Evolutionary conservation across 2,113 vertebrate genomes (phyloP), one percentile per base, ranked within the genome.

Genomic region (Chlamydotis undulata): DNA sequence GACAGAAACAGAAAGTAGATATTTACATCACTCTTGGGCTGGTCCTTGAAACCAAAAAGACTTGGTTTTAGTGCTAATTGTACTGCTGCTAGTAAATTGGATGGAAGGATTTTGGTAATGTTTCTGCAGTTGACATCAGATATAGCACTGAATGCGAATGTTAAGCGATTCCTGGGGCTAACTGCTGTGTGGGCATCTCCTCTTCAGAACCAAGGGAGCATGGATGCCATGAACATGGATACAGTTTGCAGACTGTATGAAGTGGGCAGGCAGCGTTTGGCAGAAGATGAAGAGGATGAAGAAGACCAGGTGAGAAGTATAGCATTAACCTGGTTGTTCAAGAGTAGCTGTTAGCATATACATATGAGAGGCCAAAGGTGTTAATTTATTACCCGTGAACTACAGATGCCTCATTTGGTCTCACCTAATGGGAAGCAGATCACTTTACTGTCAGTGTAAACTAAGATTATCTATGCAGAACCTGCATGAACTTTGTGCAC

Each of bases 211-310:
- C 99, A 99, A 91, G 98, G 98, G 71, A 98, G 98, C 86, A 98
- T 98, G 98, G 99, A 99, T 97, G 98, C 99, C 7, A 98, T 99
- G 81, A 99, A 99, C 97, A 99, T 99, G 95, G 99, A 99, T 97
- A 99, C 99, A 0, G 99, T 99, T n/a, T 99, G 99, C 96, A 98
- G 99, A 57, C 98, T 99, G 5, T 99, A 99, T 85, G 99, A 99
- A 96, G 99, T 99, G 67, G 99, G 99, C 39, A 98, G 99, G 57
- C 99, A 99, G 96, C 99, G 99, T 45, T 97, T 99, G 83, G 99
- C 99, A 47, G 99, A 99, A 96, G 99, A 99, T 91, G 99, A 99
- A 80, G 99, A 99, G 88, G 99, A 99, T 73, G 99, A 99, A 93
- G 99, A 99, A 82, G 99, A 99, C 95, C 99, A 99, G 99, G 99